These are phyloP conservation scores for Cyrtodaria siliqua DNA, from an alignment of 2,888 invertebrate species.

Conservation along the genomic window DNA sequence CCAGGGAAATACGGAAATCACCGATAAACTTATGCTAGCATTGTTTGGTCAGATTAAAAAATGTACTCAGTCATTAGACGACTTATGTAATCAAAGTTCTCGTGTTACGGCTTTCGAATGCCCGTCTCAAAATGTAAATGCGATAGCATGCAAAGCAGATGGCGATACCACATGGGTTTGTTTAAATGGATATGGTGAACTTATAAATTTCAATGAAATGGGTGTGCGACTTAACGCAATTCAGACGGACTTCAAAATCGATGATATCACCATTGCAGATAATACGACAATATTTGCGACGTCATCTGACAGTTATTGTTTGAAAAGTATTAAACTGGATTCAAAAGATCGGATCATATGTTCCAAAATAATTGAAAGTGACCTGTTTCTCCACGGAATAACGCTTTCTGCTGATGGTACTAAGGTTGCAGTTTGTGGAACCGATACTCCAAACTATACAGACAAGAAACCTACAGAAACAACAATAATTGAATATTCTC, in stretches of 20 bases:
- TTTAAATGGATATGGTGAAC: slow-evolving; percentile 19
- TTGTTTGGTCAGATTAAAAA: slow-evolving; percentile 21
- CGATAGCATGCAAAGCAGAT: slow-evolving; percentile 11
- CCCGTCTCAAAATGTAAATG: slow-evolving; percentile 22
- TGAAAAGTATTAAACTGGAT: background rate
- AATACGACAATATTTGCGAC: slow-evolving; percentile 27
- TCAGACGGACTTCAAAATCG: slow-evolving; percentile 16
- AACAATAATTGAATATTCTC: slow-evolving; percentile 23
- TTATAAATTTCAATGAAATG: slow-evolving; percentile 6
- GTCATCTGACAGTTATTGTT: slow-evolving; percentile 29
- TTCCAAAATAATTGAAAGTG: background rate
- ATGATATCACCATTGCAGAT: slow-evolving; percentile 23
- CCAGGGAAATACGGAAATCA: background rate
- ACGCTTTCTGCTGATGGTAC: slow-evolving; percentile 22
- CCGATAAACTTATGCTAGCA: slow-evolving; percentile 12
- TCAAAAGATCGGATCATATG: background rate
- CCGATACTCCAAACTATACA: slow-evolving; percentile 42
- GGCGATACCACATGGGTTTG: slow-evolving; percentile 28
- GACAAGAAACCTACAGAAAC: slow-evolving; percentile 26
- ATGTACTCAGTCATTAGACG: slow-evolving; percentile 18
- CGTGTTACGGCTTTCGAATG: slow-evolving; percentile 9
- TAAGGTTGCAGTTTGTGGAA: slow-evolving; percentile 26
- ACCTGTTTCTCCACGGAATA: slow-evolving; percentile 31
- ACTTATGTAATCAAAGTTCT: slow-evolving; percentile 14
- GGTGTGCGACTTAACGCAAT: background rate